A percentile compares a stretch with the other conserved stretches of the same genome.
phyloP scores from a whole-genome alignment of 2,888 invertebrate genomes.

The Callimorpha dominula region DNA sequence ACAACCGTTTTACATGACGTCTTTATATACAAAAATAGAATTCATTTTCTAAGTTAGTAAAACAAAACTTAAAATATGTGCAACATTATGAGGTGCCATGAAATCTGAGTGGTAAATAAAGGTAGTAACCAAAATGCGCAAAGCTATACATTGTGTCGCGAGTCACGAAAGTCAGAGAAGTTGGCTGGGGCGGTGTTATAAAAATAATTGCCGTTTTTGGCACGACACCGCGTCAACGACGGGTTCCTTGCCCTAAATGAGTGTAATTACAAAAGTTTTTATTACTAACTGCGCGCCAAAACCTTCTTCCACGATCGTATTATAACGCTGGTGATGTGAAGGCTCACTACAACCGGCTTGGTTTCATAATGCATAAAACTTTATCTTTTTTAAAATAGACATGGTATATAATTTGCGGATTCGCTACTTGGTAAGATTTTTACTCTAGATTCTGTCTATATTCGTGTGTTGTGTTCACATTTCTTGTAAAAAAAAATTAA shows the following conservation, averaged over 20 bases:
- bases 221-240: slow-evolving; percentile 82
- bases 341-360: slow-evolving; percentile 55
- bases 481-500: neutral
- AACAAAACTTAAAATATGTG: neutral
- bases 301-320: slow-evolving; percentile 71
- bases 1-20: neutral
- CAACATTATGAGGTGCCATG: neutral
- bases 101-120: neutral
- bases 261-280: slow-evolving; percentile 86
- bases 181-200: slow-evolving; percentile 67
- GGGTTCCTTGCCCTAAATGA: slow-evolving; percentile 81
- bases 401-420: slow-evolving; percentile 17
- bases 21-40: slow-evolving; percentile 8
- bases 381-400: slow-evolving; percentile 45
- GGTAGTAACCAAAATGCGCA: slow-evolving; percentile 20
- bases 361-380: slow-evolving; percentile 60
- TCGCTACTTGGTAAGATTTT: slow-evolving; percentile 13
- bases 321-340: slow-evolving; percentile 59
- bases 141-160: slow-evolving; percentile 20
- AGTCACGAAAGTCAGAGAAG: slow-evolving; percentile 55
- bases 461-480: neutral
- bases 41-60: slow-evolving; percentile 11
- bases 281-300: slow-evolving; percentile 83
- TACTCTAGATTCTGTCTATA: slow-evolving; percentile 7
- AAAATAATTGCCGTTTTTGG: slow-evolving; percentile 84